Conservation (phyloP, 2,797 vertebrate genomes). For the Coregonus sp. region DNA sequence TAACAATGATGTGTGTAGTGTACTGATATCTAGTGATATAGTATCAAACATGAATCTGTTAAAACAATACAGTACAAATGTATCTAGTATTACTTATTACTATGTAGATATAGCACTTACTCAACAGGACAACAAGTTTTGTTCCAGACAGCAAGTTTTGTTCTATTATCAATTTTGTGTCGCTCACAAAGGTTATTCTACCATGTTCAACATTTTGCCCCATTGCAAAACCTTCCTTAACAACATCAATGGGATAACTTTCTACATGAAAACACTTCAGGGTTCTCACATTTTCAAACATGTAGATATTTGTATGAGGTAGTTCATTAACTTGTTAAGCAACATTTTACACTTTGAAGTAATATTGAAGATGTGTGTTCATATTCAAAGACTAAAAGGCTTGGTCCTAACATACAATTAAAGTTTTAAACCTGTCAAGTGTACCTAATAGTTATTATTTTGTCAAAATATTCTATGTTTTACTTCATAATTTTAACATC, state of each 20-base stretch:
- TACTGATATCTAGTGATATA: neutral
- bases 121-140: no score
- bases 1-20: neutral
- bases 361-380: no score
- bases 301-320: no score
- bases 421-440: neutral
- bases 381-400: no score
- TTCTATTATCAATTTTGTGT: constrained; percentile 29
- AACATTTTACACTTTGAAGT: neutral
- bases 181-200: constrained; percentile 36
- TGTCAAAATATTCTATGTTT: no score
- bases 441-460: neutral
- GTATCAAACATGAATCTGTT: neutral
- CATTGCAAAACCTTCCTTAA: constrained; percentile 12
- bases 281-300: neutral
- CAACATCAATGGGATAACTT: neutral
- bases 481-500: neutral
- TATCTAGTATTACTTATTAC: no score
- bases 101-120: no score
- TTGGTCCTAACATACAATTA: no score
- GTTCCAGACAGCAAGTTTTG: no score
- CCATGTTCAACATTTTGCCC: neutral
- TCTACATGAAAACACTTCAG: neutral
- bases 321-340: neutral
- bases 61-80: neutral